Percentiles rank a stretch among this genome's conserved stretches.
phyloP scores from a whole-genome alignment of 2,888 invertebrate species.

The Diadegma fenestrale region DNA sequence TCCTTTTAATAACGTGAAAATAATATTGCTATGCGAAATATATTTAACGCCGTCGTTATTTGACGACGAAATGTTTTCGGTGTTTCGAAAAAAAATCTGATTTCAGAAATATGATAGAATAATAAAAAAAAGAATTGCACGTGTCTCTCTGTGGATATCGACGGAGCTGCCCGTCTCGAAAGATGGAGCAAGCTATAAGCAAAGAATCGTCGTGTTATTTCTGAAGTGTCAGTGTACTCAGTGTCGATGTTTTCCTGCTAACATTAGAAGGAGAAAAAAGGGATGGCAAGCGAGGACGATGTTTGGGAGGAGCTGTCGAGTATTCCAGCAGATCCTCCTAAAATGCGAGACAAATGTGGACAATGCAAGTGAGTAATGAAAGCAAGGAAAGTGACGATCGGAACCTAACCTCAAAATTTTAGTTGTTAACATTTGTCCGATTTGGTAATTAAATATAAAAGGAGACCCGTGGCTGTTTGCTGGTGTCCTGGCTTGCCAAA shows the following conservation, averaged over 20 bases:
- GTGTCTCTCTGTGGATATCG: neutral
- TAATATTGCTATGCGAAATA: neutral
- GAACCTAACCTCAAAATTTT: constrained; percentile 54
- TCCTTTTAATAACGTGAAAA: neutral
- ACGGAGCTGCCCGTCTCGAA: neutral
- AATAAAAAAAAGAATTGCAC: neutral
- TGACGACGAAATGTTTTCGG: neutral
- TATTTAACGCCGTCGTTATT: neutral
- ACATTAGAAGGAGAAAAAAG: constrained; percentile 21
- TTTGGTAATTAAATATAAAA: constrained; percentile 79
- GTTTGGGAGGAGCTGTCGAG: constrained; percentile 91
- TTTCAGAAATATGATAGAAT: neutral
- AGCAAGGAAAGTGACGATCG: constrained; percentile 8
- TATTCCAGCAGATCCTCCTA: constrained; percentile 92
- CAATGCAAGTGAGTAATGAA: constrained; percentile 89
- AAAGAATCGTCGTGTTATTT: neutral
- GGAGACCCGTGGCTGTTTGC: constrained; percentile 94
- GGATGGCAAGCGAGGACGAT: constrained; percentile 76
- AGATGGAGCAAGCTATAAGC: neutral
- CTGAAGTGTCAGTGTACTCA: constrained; percentile 56
- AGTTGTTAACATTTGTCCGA: neutral
- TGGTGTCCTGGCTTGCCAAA: constrained; percentile 95
- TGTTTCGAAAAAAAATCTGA: neutral
- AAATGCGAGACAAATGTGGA: constrained; percentile 89
- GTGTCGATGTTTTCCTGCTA: constrained; percentile 49